Percentiles rank a stretch among this genome's conserved stretches.
phyloP scores from a whole-genome alignment of 2,113 vertebrate genomes.

The Rousettus leschenaultii region DNA sequence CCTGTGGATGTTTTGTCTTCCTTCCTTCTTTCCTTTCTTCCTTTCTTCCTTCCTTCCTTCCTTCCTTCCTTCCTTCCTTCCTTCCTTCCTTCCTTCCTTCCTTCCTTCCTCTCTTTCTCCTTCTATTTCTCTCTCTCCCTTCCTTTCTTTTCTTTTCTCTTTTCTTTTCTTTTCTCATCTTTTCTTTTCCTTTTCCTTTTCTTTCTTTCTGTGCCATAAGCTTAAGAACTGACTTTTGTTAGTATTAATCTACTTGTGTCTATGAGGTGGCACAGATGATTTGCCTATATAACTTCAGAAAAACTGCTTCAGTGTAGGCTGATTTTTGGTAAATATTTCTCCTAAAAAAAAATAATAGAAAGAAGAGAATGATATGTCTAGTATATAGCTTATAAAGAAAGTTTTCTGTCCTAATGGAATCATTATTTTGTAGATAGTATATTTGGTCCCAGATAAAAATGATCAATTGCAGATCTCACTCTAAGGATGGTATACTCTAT shows the following conservation, averaged over 20 bases:
- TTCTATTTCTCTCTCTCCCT: too few species aligned
- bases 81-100: too few species aligned
- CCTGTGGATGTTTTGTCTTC: conserved; percentile 10
- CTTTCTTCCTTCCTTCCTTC: too few species aligned
- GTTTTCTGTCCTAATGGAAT: background rate
- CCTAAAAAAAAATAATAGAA: background rate
- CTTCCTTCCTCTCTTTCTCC: too few species aligned
- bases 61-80: too few species aligned
- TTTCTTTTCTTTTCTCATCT: too few species aligned
- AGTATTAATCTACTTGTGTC: conserved; percentile 63
- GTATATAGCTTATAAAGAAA: background rate
- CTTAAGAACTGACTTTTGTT: conserved; percentile 67
- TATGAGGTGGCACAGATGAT: background rate
- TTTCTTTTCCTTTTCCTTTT: too few species aligned
- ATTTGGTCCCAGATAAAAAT: background rate
- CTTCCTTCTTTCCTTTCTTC: too few species aligned
- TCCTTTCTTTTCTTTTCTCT: too few species aligned
- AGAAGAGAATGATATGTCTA: background rate
- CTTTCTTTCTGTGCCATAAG: background rate
- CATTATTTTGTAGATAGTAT: background rate
- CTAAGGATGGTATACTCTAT: background rate
- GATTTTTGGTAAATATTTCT: background rate
- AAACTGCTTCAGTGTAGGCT: background rate
- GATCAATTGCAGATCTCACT: background rate
- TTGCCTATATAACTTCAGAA: background rate